These are phyloP conservation scores for Alouatta palliata DNA, from an alignment of 2,113 vertebrate species.

Conservation along the genomic window DNA sequence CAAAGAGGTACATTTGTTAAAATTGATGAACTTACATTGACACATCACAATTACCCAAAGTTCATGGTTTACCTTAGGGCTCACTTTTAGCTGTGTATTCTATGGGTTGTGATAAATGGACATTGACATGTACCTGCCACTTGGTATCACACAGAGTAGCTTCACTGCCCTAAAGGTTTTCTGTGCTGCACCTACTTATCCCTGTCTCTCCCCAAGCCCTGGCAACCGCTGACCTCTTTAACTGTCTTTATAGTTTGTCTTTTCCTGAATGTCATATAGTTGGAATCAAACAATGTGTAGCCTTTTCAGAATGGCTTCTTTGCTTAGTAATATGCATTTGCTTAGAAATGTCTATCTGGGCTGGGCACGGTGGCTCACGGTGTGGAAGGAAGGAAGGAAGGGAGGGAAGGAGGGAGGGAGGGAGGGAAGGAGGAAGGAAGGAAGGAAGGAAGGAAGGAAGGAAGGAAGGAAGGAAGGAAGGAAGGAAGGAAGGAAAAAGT, in stretches of 20 bases:
- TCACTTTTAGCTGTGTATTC: background rate
- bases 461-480: too few species aligned
- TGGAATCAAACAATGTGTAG: background rate
- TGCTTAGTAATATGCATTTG: background rate
- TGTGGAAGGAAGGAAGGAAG: too few species aligned
- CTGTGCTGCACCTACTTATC: background rate
- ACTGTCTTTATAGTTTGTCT: background rate
- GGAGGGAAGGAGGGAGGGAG: too few species aligned
- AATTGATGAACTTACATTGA: background rate
- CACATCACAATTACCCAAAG: background rate
- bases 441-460: too few species aligned
- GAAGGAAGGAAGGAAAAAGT: background rate
- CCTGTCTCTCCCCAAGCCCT: background rate
- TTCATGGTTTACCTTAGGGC: background rate
- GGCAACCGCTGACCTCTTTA: background rate
- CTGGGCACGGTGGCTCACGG: too few species aligned
- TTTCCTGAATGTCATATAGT: background rate
- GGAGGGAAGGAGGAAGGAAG: background rate
- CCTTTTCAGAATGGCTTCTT: background rate
- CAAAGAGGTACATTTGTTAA: background rate
- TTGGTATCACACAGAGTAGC: background rate
- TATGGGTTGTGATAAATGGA: background rate
- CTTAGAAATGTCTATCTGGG: background rate
- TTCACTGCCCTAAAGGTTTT: background rate
- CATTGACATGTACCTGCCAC: too few species aligned